Evolutionary conservation across 2,888 invertebrate genomes (phyloP), one percentile per base, ranked within the genome.

Genomic region (Acronicta leporina): DNA sequence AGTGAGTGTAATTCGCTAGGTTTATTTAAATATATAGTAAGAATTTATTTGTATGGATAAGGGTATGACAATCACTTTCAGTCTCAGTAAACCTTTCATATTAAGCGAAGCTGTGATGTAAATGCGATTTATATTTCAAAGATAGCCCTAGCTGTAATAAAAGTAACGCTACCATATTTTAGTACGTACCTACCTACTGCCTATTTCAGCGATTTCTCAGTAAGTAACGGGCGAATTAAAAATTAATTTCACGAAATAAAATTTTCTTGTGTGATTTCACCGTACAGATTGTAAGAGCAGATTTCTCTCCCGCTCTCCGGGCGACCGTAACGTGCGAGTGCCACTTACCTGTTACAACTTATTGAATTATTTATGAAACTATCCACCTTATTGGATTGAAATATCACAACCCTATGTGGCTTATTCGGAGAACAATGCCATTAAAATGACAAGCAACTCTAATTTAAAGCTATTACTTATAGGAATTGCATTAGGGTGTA

Each of bases 301-400:
- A 87, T 84, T 87, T 83, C 83, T 81, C 80, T 75, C 80, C 54
- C 57, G 65, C 76, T 86, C 91, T 89, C 89, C 11, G 66, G 84
- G 86, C 89, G 91, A 80, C 87, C 90, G 86, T 93, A 91, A 92
- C 87, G 83, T 82, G 85, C 77, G 85, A 92, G 86, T 89, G 87
- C 90, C 92, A 91, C 92, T 94, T 94, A 93, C 92, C 89, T 88
- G 92, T 92, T 92, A 92, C 92, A 90, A 87, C 88, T 88, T 86
- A 85, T 86, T 93, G 92, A 92, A 94, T 93, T 91, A 92, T 94
- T 93, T 91, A 94, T 91, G 82, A 87, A 87, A 92, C 91, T 92
- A 91, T 90, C 89, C 85, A 76, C 87, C 87, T 90, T 92, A 92
- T 91, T 91, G 90, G 92, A 92, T 92, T 90, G 90, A 89, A 90